Conservation (phyloP, 2,888 invertebrate genomes). For the Papilio gigon region DNA sequence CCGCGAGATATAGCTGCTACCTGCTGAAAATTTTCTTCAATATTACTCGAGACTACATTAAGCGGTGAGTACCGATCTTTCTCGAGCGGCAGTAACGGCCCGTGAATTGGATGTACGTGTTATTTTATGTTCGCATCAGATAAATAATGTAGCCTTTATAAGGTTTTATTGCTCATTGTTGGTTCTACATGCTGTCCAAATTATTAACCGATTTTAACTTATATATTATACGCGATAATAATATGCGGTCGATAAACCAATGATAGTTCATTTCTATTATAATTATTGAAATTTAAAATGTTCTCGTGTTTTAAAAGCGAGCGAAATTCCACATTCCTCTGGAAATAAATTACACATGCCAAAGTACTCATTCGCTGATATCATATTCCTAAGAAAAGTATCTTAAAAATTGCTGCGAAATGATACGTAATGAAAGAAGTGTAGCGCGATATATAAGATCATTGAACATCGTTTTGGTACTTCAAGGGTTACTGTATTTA, state of each 20-base stretch:
- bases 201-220: neutral
- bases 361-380: slow-evolving; percentile 47
- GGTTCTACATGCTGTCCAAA: no score
- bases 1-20: slow-evolving; percentile 60
- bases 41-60: slow-evolving; percentile 34
- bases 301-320: slow-evolving; percentile 63
- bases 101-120: slow-evolving; percentile 19
- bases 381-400: slow-evolving; percentile 60
- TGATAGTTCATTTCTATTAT: neutral
- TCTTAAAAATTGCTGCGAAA: slow-evolving; percentile 58
- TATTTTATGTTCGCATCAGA: neutral
- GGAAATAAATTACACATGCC: slow-evolving; percentile 55
- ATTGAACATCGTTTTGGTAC: neutral
- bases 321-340: slow-evolving; percentile 48
- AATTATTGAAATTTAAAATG: slow-evolving; percentile 50
- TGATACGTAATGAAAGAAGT: slow-evolving; percentile 62
- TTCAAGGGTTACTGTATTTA: neutral
- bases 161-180: neutral
- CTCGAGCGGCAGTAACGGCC: neutral
- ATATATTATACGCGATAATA: neutral
- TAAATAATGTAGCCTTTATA: slow-evolving; percentile 8
- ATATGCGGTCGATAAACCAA: neutral
- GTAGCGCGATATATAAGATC: slow-evolving; percentile 29
- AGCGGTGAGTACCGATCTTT: slow-evolving; percentile 9
- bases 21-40: slow-evolving; percentile 65